Conservation (phyloP, 2,888 invertebrate genomes). For the Diarsia mendica region DNA sequence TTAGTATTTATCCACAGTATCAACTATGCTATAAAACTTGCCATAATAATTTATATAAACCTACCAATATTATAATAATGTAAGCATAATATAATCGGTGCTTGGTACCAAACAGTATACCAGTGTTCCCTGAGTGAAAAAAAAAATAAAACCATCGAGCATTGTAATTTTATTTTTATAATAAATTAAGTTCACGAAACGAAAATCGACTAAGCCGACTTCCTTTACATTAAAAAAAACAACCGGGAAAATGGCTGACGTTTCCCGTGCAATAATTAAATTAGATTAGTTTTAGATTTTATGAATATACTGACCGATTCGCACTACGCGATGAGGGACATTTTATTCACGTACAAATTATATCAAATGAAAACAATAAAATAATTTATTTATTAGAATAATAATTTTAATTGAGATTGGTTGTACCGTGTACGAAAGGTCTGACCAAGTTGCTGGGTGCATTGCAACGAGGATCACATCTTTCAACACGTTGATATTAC, state of each 20-base stretch:
- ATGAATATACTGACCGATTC: conserved; percentile 78
- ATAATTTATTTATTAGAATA: conserved; percentile 25
- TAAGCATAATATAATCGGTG: conserved; percentile 53
- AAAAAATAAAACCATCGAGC: conserved; percentile 79
- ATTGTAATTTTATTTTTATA: conserved; percentile 80
- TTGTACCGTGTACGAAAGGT: conserved; percentile 73
- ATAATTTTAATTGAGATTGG: conserved; percentile 29
- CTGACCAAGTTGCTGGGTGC: conserved; percentile 78
- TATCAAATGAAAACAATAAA: conserved; percentile 34
- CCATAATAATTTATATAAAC: conserved; percentile 62
- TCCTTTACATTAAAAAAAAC: conserved; percentile 74
- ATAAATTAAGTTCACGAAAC: conserved; percentile 79
- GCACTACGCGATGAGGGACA: conserved; percentile 81
- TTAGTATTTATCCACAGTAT: conserved; percentile 50
- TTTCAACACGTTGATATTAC: conserved; percentile 69
- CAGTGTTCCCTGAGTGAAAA: conserved; percentile 75
- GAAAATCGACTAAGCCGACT: conserved; percentile 85
- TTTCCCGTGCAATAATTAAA: conserved; percentile 36
- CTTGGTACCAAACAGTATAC: conserved; percentile 55
- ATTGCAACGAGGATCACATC: conserved; percentile 73
- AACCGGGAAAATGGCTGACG: conserved; percentile 28
- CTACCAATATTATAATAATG: conserved; percentile 53
- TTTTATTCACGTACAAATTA: conserved; percentile 71
- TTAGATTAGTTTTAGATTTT: conserved; percentile 28
- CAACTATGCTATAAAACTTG: conserved; percentile 57